Percentiles rank a stretch among this genome's conserved stretches.
These are phyloP conservation scores for Drosophila orosa DNA, from an alignment of 1,140 invertebrate species.

Conservation along the genomic window DNA sequence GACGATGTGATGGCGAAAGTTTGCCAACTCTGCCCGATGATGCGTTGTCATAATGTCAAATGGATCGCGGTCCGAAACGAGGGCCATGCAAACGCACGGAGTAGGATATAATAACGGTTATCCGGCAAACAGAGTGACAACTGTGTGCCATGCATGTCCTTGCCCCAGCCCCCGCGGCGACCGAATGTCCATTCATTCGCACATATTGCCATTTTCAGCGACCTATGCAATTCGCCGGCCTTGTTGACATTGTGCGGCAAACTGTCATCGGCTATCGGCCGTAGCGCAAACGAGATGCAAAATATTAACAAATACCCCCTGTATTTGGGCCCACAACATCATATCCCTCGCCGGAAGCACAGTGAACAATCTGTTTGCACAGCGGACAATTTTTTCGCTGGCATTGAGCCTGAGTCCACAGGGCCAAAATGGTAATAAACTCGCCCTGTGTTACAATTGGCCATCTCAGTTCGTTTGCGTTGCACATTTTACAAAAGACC, in stretches of 20 bases:
- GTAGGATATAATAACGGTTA: constrained; percentile 75
- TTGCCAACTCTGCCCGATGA: constrained; percentile 49
- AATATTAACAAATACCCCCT: constrained; percentile 68
- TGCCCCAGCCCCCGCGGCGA: constrained; percentile 8
- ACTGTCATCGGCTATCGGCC: constrained; percentile 48
- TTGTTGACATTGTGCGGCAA: constrained; percentile 69
- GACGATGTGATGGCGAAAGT: constrained; percentile 29
- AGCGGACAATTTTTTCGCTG: constrained; percentile 2
- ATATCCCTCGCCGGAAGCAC: constrained; percentile 1
- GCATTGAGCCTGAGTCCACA: constrained; percentile 3
- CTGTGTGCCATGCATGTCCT: constrained; percentile 38
- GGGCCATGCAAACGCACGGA: constrained; percentile 28
- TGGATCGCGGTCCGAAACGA: constrained; percentile 42
- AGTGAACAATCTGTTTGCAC: constrained; percentile 19
- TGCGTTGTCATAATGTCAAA: constrained; percentile 73
- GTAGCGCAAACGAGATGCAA: constrained; percentile 58
- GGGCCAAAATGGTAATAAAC: constrained; percentile 8
- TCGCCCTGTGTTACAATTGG: not conserved
- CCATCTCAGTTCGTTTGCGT: not conserved
- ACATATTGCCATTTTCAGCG: constrained; percentile 51
- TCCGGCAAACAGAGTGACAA: constrained; percentile 55
- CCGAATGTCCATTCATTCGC: constrained; percentile 9
- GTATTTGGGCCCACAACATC: constrained; percentile 29
- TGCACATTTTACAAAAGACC: not conserved
- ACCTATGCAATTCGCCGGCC: constrained; percentile 47